Conservation (phyloP, 2,113 vertebrate genomes). For the Lanius collurio region DNA sequence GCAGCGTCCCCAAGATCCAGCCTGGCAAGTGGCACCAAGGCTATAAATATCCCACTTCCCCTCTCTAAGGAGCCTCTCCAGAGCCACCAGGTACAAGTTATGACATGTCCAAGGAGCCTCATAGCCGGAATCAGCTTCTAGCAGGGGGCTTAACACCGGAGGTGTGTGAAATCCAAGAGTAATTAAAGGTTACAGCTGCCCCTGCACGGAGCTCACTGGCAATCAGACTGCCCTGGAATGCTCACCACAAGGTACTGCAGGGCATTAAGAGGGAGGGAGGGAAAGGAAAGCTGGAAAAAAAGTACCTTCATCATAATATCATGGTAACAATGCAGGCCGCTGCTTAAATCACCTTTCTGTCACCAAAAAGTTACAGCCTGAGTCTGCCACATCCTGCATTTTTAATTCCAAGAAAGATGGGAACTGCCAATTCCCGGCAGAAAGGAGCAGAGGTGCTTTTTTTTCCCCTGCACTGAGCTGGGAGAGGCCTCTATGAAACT, state of each 20-base stretch:
- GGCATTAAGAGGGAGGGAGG: neutral
- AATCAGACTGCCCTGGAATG: neutral
- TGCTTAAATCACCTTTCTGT: neutral
- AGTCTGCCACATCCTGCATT: neutral
- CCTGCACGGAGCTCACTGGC: accelerated
- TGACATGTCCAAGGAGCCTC: neutral
- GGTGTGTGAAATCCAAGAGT: neutral
- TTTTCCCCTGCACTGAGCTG: neutral
- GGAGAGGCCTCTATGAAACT: neutral
- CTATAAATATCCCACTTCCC: neutral
- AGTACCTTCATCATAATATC: neutral
- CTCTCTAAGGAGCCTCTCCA: neutral
- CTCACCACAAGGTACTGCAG: neutral
- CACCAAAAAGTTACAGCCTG: neutral
- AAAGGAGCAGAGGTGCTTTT: neutral
- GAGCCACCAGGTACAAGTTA: neutral
- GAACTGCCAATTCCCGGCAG: neutral
- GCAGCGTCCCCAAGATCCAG: neutral
- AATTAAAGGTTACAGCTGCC: neutral
- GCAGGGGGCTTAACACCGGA: neutral
- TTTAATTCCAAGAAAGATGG: neutral
- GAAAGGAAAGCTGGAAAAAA: neutral
- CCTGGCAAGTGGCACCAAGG: neutral
- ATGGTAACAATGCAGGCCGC: neutral
- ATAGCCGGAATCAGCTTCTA: neutral